phyloP scores from a whole-genome alignment of 2,113 vertebrate species.

The Polypterus senegalus region DNA sequence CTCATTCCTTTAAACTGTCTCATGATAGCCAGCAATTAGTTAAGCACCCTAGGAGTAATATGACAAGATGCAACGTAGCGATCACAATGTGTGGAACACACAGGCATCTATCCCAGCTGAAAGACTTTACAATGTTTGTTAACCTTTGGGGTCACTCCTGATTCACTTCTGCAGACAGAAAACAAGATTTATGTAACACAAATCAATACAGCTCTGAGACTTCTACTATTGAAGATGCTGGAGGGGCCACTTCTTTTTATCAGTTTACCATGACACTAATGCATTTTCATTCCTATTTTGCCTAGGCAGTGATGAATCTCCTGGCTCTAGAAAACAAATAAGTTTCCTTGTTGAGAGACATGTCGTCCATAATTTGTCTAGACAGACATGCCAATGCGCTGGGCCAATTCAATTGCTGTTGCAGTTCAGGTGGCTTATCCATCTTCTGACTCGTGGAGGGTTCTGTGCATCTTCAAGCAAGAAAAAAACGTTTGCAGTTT shows the following conservation, averaged over 20 bases:
- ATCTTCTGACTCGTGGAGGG: slow-evolving; percentile 71
- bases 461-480: slow-evolving; percentile 33
- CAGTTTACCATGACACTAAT: slow-evolving; percentile 96
- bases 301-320: slow-evolving; percentile 90
- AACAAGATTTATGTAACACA: slow-evolving; percentile 96
- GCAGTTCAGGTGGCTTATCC: slow-evolving; percentile 75
- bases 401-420: slow-evolving; percentile 79
- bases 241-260: slow-evolving; percentile 85
- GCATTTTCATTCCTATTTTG: slow-evolving; percentile 91
- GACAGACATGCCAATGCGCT: slow-evolving; percentile 75
- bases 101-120: slow-evolving; percentile 72
- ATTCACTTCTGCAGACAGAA: slow-evolving; percentile 92
- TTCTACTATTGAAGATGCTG: slow-evolving; percentile 71
- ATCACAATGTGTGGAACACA: slow-evolving; percentile 78
- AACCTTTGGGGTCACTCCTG: slow-evolving; percentile 86
- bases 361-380: slow-evolving; percentile 92
- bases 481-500: no score
- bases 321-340: slow-evolving; percentile 78
- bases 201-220: slow-evolving; percentile 91
- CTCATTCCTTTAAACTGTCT: slow-evolving; percentile 64
- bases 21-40: slow-evolving; percentile 94
- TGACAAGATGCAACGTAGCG: slow-evolving; percentile 78
- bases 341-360: slow-evolving; percentile 74
- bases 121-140: slow-evolving; percentile 96
- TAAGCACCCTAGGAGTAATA: slow-evolving; percentile 74